These are phyloP conservation scores for Lepidurus couesii DNA, from an alignment of 1,140 invertebrate genomes.

Conservation along the genomic window DNA sequence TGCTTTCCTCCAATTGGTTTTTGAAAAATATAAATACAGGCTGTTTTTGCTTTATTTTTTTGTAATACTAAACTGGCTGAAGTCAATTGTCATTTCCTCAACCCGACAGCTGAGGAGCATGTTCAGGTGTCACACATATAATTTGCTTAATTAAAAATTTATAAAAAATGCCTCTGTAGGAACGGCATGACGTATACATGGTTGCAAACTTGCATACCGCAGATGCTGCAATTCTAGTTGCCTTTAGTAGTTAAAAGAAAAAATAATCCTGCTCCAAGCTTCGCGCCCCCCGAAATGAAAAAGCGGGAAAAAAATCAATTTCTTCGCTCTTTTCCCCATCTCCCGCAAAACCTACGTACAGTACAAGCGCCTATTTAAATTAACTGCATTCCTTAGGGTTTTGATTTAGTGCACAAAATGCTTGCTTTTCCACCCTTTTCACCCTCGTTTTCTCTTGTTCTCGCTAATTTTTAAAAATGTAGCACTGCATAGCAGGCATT, in stretches of 20 bases:
- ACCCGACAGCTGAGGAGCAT: slow-evolving; percentile 17
- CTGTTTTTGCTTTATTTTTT: neutral
- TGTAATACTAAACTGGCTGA: neutral
- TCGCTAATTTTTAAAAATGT: neutral
- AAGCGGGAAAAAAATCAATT: neutral
- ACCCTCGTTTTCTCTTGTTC: neutral
- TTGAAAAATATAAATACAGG: slow-evolving; percentile 5
- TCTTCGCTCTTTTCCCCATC: neutral
- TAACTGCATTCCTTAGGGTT: neutral
- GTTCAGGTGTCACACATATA: neutral
- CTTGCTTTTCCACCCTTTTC: neutral
- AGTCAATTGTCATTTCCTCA: neutral
- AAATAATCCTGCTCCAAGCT: neutral
- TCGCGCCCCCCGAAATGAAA: neutral
- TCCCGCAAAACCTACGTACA: neutral
- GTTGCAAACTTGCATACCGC: slow-evolving; percentile 9
- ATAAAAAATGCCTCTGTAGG: neutral
- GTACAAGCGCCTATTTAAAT: neutral
- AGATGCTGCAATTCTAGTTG: neutral
- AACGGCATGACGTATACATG: slow-evolving; percentile 21
- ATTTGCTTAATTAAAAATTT: neutral
- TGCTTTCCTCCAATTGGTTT: neutral
- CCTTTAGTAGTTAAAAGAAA: neutral
- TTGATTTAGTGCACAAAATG: slow-evolving; percentile 19
- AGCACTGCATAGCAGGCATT: neutral